Evolutionary conservation across 2,797 vertebrate species (phyloP).

Genomic region (Sebastes melanostomus): DNA sequence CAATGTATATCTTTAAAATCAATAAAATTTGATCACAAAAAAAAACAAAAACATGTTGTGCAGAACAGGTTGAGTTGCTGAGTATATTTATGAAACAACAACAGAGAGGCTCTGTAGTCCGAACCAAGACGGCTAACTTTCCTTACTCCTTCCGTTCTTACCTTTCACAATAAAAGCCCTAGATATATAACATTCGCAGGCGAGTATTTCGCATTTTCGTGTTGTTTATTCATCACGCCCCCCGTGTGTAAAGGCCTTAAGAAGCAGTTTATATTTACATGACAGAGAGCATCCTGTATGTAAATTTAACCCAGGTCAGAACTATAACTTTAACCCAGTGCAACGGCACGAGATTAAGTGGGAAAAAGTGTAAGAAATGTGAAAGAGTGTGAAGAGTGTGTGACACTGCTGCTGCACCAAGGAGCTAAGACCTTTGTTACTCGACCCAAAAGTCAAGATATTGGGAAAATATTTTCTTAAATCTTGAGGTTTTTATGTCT

Average conservation of each 20-base stretch:
- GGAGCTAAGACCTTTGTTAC: conserved; percentile 19
- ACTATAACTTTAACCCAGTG: not conserved
- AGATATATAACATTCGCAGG: not conserved
- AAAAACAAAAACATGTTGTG: no score
- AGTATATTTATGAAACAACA: no score
- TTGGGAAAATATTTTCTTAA: not conserved
- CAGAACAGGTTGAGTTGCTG: no score
- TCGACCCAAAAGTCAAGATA: not conserved
- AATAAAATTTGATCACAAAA: no score
- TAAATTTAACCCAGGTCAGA: conserved; percentile 3
- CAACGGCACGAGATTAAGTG: not conserved
- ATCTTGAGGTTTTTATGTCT: not conserved
- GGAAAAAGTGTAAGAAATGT: not conserved
- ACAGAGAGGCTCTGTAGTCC: no score
- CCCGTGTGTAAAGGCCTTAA: not conserved
- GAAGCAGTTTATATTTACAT: conserved; percentile 21
- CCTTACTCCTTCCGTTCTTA: no score
- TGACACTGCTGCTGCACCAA: conserved; percentile 48
- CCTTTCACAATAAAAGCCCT: not conserved
- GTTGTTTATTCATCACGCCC: not conserved
- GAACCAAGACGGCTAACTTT: no score
- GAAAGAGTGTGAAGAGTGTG: not conserved
- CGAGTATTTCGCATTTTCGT: not conserved
- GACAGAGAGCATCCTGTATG: conserved; percentile 3
- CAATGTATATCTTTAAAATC: no score